Evolutionary conservation across 2,888 invertebrate species (phyloP).

Genomic region (Gymnosoma rotundatum): DNA sequence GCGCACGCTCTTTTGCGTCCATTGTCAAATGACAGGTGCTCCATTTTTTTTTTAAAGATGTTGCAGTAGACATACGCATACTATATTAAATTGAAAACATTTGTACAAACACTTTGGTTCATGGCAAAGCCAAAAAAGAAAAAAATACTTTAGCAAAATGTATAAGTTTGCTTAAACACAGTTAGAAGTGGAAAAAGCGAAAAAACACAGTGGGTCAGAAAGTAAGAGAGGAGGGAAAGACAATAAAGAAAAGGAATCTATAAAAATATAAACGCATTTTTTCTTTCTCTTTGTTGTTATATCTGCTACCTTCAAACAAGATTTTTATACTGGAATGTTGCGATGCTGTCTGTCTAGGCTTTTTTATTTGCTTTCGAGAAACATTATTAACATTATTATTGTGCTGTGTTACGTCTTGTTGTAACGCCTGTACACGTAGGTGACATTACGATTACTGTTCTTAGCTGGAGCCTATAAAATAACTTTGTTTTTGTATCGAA

Average conservation of each 20-base stretch:
- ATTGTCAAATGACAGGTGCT: slow-evolving; percentile 73
- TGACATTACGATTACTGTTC: slow-evolving; percentile 68
- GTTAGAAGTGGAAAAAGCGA: background rate
- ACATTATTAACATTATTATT: slow-evolving; percentile 20
- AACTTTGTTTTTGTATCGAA: slow-evolving; percentile 27
- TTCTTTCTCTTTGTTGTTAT: slow-evolving; percentile 20
- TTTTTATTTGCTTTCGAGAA: slow-evolving; percentile 13
- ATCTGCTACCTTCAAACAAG: slow-evolving; percentile 56
- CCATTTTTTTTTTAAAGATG: slow-evolving; percentile 66
- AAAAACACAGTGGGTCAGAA: background rate
- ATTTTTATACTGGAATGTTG: slow-evolving; percentile 68
- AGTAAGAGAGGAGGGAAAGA: slow-evolving; percentile 6
- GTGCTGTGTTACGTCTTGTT: slow-evolving; percentile 9
- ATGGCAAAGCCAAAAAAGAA: slow-evolving; percentile 2
- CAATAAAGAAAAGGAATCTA: slow-evolving; percentile 6
- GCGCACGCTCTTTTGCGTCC: slow-evolving; percentile 63
- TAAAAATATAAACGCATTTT: slow-evolving; percentile 48
- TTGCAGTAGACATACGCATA: slow-evolving; percentile 16
- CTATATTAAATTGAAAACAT: slow-evolving; percentile 52
- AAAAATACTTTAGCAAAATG: slow-evolving; percentile 51
- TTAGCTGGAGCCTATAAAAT: slow-evolving; percentile 58
- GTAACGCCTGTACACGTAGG: slow-evolving; percentile 59
- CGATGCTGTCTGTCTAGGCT: slow-evolving; percentile 54
- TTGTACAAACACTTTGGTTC: slow-evolving; percentile 64
- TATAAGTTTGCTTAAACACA: slow-evolving; percentile 24